Evolutionary conservation across 2,113 vertebrate species (phyloP).

Genomic region (Gopherus flavomarginatus): DNA sequence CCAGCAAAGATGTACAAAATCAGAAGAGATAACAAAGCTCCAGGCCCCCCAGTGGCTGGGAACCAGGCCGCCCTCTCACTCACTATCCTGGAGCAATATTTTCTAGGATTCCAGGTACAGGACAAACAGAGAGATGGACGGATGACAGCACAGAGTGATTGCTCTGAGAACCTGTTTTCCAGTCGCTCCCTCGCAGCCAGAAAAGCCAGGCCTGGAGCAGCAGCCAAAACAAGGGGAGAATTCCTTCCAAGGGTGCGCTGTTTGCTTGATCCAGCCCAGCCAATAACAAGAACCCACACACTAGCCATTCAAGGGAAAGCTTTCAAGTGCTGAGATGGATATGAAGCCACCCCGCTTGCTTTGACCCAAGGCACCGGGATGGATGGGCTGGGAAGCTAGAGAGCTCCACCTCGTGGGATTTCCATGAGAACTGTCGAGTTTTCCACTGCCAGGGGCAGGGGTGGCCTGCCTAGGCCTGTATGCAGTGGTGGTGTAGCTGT

Average conservation of each 20-base stretch:
- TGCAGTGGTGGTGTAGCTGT: background rate
- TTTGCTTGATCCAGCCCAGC: background rate
- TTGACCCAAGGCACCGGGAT: no score
- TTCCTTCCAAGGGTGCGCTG: slow-evolving; percentile 18
- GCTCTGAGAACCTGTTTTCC: slow-evolving; percentile 74
- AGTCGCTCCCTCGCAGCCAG: slow-evolving; percentile 82
- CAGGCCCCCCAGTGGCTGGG: background rate
- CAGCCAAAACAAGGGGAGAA: background rate
- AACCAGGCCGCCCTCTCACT: background rate
- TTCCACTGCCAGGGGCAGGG: accelerated
- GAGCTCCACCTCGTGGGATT: background rate
- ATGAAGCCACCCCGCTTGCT: background rate
- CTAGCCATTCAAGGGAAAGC: background rate
- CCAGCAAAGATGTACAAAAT: accelerated
- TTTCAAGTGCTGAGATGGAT: background rate
- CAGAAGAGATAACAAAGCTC: background rate
- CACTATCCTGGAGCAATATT: background rate
- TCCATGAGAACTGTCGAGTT: background rate
- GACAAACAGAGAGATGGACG: accelerated
- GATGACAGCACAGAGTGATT: accelerated
- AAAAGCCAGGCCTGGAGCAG: slow-evolving; percentile 20
- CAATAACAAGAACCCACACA: background rate
- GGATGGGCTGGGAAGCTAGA: background rate
- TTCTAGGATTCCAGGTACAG: background rate
- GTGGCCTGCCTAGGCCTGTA: background rate